phyloP scores from a whole-genome alignment of 2,888 invertebrate genomes.

The Odontocerum albicorne region DNA sequence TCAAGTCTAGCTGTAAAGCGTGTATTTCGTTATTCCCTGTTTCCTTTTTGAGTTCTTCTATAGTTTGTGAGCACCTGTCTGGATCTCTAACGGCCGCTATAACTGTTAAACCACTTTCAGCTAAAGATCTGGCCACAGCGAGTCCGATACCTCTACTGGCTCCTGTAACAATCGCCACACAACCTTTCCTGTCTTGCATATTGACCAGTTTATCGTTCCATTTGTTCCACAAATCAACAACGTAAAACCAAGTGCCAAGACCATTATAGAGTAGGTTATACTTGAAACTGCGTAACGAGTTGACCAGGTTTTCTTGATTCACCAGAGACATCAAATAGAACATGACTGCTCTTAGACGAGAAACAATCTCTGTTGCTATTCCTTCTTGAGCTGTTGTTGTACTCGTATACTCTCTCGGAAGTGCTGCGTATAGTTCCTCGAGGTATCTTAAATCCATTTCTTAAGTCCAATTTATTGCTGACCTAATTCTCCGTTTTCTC shows the following conservation, averaged over 20 bases:
- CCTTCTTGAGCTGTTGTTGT: no score
- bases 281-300: neutral
- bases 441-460: no score
- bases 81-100: constrained; percentile 72
- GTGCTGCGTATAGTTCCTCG: no score
- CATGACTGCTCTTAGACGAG: neutral
- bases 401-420: no score
- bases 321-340: neutral
- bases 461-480: no score
- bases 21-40: constrained; percentile 60
- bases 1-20: constrained; percentile 73
- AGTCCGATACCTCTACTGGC: constrained; percentile 84
- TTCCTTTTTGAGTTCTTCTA: constrained; percentile 52
- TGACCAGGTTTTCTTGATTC: neutral
- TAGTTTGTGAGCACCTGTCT: constrained; percentile 49
- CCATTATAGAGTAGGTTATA: neutral
- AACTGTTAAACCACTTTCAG: constrained; percentile 77
- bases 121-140: constrained; percentile 72
- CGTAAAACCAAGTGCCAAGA: neutral
- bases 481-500: no score
- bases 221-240: neutral
- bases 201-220: constrained; percentile 35
- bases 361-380: no score
- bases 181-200: constrained; percentile 63
- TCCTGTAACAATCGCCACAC: constrained; percentile 82